Percentiles rank a stretch among this genome's conserved stretches.
Conservation (phyloP, 1,140 invertebrate genomes). For the Campodea augens region DNA sequence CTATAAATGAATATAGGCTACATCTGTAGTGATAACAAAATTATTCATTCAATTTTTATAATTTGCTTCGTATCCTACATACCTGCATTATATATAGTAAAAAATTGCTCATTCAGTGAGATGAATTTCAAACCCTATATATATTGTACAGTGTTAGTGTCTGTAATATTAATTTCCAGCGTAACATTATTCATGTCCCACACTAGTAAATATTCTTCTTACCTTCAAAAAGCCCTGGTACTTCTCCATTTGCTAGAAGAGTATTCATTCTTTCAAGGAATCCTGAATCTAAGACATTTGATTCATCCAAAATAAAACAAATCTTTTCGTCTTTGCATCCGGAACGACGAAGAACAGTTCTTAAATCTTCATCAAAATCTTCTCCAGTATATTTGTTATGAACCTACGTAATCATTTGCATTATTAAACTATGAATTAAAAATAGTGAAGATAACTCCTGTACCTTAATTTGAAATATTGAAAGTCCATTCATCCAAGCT, state of each 20-base stretch:
- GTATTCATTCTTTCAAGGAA: slow-evolving; percentile 99
- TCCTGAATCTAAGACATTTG: slow-evolving; percentile 94
- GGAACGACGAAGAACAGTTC: slow-evolving; percentile 75
- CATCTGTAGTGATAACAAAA: no score
- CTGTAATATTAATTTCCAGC: no score
- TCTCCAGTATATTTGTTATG: slow-evolving; percentile 98
- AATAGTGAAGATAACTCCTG: no score
- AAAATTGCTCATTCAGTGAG: no score
- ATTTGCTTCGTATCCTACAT: no score
- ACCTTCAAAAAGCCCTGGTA: slow-evolving; percentile 73
- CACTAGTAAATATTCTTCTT: slow-evolving; percentile 3
- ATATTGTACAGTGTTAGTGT: no score
- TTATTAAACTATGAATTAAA: neutral
- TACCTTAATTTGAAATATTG: slow-evolving; percentile 91
- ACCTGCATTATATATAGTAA: no score
- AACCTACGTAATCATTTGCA: slow-evolving; percentile 35
- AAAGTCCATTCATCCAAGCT: slow-evolving; percentile 98
- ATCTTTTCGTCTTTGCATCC: slow-evolving; percentile 98
- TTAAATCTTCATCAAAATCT: slow-evolving; percentile 97
- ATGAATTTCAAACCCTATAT: no score
- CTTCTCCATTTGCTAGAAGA: slow-evolving; percentile 94
- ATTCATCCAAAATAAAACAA: slow-evolving; percentile 97
- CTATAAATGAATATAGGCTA: no score
- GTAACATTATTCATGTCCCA: no score
- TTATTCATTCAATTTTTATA: no score